Percentiles rank a stretch among this genome's conserved stretches.
These are phyloP conservation scores for Lasioglossum leucozonium DNA, from an alignment of 2,888 invertebrate genomes.

Conservation along the genomic window DNA sequence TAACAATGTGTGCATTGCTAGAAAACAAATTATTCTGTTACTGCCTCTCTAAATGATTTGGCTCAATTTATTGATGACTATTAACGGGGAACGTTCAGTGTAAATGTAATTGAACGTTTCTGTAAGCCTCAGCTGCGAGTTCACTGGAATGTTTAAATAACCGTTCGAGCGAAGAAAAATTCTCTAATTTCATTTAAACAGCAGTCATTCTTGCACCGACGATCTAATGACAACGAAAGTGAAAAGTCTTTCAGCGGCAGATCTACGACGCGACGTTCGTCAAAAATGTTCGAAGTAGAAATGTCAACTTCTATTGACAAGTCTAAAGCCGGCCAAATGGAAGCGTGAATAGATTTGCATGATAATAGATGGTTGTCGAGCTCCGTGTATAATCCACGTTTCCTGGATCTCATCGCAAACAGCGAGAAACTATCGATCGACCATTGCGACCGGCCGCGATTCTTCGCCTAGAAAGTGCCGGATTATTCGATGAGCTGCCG, in stretches of 20 bases:
- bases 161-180: background rate
- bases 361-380: slow-evolving; percentile 24
- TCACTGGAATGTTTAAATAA: background rate
- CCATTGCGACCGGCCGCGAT: slow-evolving; percentile 3
- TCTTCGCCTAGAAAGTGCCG: background rate
- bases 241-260: background rate
- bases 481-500: slow-evolving; percentile 15
- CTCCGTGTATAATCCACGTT: slow-evolving; percentile 20
- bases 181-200: background rate
- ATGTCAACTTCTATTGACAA: background rate
- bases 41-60: background rate
- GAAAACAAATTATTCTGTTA: background rate
- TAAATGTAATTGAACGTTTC: background rate
- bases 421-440: slow-evolving; percentile 18
- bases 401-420: slow-evolving; percentile 31
- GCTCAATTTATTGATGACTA: background rate
- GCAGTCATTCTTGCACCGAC: background rate
- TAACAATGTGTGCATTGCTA: background rate
- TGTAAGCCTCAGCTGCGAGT: background rate
- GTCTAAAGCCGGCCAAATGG: slow-evolving; percentile 16
- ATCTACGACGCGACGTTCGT: background rate
- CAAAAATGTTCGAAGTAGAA: background rate
- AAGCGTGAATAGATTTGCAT: slow-evolving; percentile 40
- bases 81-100: background rate
- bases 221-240: background rate